Conservation (phyloP, 2,888 invertebrate genomes). For the Conomelus anceps region DNA sequence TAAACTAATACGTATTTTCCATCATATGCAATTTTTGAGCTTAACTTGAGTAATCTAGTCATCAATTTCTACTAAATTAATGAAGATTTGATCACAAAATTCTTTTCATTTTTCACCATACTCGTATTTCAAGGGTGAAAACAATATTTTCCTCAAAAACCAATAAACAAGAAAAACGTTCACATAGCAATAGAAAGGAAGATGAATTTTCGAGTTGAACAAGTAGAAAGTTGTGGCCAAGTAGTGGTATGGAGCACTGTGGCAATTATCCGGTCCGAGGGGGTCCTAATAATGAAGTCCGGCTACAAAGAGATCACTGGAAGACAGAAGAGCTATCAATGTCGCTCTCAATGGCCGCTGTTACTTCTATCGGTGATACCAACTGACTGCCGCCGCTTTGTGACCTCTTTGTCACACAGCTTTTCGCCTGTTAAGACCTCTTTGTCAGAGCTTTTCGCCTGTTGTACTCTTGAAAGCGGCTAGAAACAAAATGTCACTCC, state of each 20-base stretch:
- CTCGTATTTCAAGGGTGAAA: not conserved
- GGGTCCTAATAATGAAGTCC: not conserved
- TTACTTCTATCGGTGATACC: not conserved
- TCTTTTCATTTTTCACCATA: too few relatives aligned
- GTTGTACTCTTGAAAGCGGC: not conserved
- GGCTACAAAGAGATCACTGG: not conserved
- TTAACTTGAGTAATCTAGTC: too few relatives aligned
- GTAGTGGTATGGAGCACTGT: too few relatives aligned
- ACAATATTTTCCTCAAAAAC: not conserved
- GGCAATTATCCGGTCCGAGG: not conserved
- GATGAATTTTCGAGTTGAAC: not conserved
- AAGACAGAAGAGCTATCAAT: too few relatives aligned
- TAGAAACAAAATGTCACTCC: not conserved
- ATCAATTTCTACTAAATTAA: too few relatives aligned
- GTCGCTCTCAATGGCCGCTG: not conserved
- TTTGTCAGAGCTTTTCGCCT: too few relatives aligned
- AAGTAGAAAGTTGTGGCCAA: not conserved
- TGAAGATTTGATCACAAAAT: too few relatives aligned
- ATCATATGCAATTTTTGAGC: too few relatives aligned
- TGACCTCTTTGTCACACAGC: not conserved
- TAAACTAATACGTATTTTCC: too few relatives aligned
- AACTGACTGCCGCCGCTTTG: too few relatives aligned
- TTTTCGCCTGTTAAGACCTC: too few relatives aligned
- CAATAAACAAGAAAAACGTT: not conserved
- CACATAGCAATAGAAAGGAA: not conserved